Conservation (phyloP, 2,888 invertebrate genomes). For the Brassicogethes aeneus region DNA sequence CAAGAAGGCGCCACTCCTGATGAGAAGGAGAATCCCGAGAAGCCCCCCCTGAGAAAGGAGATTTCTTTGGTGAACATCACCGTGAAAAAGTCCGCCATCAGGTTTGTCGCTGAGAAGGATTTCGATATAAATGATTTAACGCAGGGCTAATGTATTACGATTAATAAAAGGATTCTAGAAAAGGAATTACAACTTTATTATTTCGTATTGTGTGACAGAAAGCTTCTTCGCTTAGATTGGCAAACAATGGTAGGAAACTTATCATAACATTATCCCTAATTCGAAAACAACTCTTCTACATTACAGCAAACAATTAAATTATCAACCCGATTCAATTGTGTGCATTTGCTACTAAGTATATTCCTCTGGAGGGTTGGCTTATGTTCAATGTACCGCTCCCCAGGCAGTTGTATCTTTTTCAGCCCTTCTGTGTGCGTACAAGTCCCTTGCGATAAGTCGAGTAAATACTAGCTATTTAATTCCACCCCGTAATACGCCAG, state of each 20-base stretch:
- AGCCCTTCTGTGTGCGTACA: conserved; percentile 6
- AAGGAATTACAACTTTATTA: too few species aligned
- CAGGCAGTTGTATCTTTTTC: conserved; percentile 4
- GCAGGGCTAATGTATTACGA: not conserved
- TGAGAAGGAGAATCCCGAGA: not conserved
- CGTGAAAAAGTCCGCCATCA: not conserved
- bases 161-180: too few species aligned
- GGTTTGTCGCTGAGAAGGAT: not conserved
- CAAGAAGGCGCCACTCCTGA: conserved; percentile 2
- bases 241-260: too few species aligned
- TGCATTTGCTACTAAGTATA: not conserved
- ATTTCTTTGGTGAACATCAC: not conserved
- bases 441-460: conserved; percentile 8
- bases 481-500: not conserved
- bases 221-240: too few species aligned
- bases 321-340: not conserved
- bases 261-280: too few species aligned
- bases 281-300: not conserved
- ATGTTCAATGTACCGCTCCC: not conserved
- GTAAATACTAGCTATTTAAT: conserved; percentile 2
- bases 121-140: not conserved
- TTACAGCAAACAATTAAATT: not conserved
- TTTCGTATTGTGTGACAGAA: too few species aligned
- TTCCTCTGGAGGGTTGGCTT: not conserved
- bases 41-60: not conserved